Evolutionary conservation across 1,140 invertebrate species (phyloP).

Genomic region (Pogonomyrmex barbatus): DNA sequence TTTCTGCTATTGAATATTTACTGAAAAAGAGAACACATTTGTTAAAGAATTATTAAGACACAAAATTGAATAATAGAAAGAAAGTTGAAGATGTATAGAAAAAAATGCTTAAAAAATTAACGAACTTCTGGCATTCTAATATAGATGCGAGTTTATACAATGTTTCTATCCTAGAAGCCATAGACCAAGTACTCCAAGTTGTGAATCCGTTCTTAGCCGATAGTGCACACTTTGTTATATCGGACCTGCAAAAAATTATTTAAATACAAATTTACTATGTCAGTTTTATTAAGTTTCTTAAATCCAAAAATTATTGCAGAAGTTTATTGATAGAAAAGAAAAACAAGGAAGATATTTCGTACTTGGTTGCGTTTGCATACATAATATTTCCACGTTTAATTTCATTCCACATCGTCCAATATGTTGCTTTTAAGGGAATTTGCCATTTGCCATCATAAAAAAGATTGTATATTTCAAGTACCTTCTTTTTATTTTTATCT

Average conservation of each 20-base stretch:
- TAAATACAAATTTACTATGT: background rate
- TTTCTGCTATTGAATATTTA: background rate
- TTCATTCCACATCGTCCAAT: slow-evolving; percentile 10
- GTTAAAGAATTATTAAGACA: background rate
- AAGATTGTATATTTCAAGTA: background rate
- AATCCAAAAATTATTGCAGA: background rate
- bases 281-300: background rate
- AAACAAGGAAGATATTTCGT: background rate
- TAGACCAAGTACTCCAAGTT: background rate
- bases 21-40: background rate
- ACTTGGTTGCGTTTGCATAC: slow-evolving; percentile 18
- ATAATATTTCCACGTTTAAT: no score
- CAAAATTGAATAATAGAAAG: background rate
- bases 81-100: background rate
- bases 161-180: background rate
- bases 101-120: slow-evolving; percentile 10
- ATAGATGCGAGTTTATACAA: background rate
- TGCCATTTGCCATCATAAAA: slow-evolving; percentile 36
- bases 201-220: background rate
- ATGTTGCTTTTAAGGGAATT: slow-evolving; percentile 1
- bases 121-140: slow-evolving; percentile 3
- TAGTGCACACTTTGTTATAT: background rate
- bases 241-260: slow-evolving; percentile 20
- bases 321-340: background rate
- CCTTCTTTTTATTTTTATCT: background rate